Conservation (phyloP, 2,797 vertebrate species). For the Manis pentadactyla region DNA sequence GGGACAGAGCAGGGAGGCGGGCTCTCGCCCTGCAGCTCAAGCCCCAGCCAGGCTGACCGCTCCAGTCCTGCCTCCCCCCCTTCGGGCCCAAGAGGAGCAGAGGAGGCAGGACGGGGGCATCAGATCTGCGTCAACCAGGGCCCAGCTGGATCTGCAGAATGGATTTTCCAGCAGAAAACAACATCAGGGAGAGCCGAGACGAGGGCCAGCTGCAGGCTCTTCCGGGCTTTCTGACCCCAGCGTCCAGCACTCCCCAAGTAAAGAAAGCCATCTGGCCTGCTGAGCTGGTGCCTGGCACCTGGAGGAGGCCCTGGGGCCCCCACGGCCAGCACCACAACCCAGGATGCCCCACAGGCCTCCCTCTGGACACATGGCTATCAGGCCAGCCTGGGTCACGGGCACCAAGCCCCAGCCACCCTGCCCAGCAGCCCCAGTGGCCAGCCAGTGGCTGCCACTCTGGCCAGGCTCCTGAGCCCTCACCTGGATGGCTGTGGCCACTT, state of each 20-base stretch:
- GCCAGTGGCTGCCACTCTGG: not conserved
- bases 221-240: not conserved
- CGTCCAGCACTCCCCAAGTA: not conserved
- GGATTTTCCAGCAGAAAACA: slow-evolving; percentile 72
- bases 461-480: not conserved
- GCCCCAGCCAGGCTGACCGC: not conserved
- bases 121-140: not conserved
- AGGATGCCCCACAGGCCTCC: not conserved
- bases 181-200: not conserved
- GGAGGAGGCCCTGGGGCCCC: not conserved
- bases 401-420: rapidly evolving
- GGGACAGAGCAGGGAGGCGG: not conserved
- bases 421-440: not conserved
- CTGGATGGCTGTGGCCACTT: rapidly evolving
- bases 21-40: not conserved
- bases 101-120: not conserved
- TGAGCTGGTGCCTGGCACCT: not conserved
- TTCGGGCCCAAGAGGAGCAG: not conserved
- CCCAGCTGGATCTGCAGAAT: not conserved
- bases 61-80: not conserved
- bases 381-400: not conserved
- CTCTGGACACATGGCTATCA: not conserved
- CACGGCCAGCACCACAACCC: not conserved
- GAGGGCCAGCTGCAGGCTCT: slow-evolving; percentile 4
- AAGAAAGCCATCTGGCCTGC: not conserved